Base-by-base conservation (phyloP, 2,888 invertebrate genomes). In the Gasteruption jaculator region DNA sequence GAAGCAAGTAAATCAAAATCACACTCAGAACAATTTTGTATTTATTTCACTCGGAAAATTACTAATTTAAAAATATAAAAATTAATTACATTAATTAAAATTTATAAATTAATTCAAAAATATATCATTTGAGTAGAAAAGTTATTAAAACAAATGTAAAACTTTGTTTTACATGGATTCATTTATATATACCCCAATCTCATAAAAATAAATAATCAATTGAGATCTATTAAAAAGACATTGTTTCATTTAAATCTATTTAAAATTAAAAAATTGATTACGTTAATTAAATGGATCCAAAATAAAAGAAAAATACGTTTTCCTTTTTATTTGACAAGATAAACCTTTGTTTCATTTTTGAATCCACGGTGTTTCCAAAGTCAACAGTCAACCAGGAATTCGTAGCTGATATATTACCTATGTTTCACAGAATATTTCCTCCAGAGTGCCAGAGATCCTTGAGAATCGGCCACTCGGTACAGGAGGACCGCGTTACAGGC, bases 401-500 rank as follows among this genome's bases (percentile, higher is more conserved):
- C n/a, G n/a, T n/a, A n/a, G n/a, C n/a, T n/a, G n/a, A n/a, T n/a
- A n/a, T n/a, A n/a, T n/a, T 54, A 65, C 66, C 62, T 73, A 55
- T 81, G 81, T 42, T 73, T 73, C 16, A 81, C 69, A 1, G 75
- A 73, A 59, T 80, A 79, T 45, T 74, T 75, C 45, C 75, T 73
- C 63, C 76, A 76, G 29, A 80, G 57, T 30, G 73, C 68, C 14
- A 82, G 61, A 27, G 71, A 71, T 3, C 78, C 79, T 54, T 77
- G 76, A 45, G 71, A 71, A 54, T 76, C 73, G 54, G 78, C 75
- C 53, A 81, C 75, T 11, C 61, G 54, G 71, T 81, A 89, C 18
- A 91, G 70, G 46, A 82, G 80, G 8, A 91, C 77, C 20, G 82
- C 78, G 74, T 89, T 85, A 57, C 85, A 80, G 5, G 85, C 82